phyloP scores from a whole-genome alignment of 2,797 vertebrate species.

The Rhinogobio ventralis region DNA sequence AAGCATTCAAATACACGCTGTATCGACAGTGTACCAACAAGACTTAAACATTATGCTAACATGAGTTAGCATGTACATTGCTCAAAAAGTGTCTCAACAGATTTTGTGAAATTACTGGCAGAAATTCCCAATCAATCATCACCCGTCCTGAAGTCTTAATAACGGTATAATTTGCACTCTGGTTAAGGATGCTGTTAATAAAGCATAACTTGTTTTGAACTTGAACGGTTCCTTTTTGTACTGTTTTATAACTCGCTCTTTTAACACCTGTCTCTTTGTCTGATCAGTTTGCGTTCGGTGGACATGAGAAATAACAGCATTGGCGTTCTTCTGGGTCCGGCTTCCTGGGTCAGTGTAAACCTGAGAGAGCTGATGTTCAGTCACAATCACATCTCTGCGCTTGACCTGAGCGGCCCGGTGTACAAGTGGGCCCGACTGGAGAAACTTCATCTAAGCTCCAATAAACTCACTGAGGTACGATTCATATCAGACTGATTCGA shows the following conservation, averaged over 20 bases:
- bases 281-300: constrained; percentile 85
- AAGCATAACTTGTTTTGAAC: neutral
- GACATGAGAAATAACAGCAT: constrained; percentile 91
- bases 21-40: no score
- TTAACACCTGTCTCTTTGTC: neutral
- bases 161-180: neutral
- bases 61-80: no score
- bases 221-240: neutral
- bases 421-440: constrained; percentile 88
- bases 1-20: no score
- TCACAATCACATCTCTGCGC: constrained; percentile 83
- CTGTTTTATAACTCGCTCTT: neutral
- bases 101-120: neutral
- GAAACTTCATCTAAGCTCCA: constrained; percentile 91
- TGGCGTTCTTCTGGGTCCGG: constrained; percentile 81
- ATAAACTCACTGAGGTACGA: constrained; percentile 89
- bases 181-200: neutral
- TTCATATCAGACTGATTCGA: neutral
- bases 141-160: neutral
- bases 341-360: constrained; percentile 86
- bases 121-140: neutral
- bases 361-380: constrained; percentile 92
- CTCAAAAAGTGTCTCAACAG: no score
- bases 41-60: no score
- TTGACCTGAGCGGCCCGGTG: constrained; percentile 88